Evolutionary conservation across 2,113 vertebrate genomes (phyloP).

Genomic region (Otis tarda): DNA sequence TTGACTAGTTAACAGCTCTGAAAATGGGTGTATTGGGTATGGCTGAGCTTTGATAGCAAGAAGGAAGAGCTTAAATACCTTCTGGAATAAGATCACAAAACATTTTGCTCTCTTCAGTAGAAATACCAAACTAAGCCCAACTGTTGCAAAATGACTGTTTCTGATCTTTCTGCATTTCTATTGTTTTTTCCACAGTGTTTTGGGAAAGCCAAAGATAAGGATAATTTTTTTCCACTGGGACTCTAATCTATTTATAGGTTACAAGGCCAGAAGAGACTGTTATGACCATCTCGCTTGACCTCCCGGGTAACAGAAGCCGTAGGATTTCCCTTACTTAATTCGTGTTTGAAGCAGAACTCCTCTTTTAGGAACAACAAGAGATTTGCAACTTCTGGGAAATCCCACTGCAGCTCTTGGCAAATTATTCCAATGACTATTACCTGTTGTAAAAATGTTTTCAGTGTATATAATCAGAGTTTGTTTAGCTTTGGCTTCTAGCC

Average conservation of each 20-base stretch:
- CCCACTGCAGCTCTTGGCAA: neutral
- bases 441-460: neutral
- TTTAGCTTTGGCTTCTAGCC: neutral
- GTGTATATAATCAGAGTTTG: neutral
- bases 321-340: neutral
- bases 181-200: constrained; percentile 11
- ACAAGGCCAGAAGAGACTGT: neutral
- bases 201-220: neutral
- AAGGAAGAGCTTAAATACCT: neutral
- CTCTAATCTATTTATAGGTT: neutral
- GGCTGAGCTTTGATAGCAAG: neutral
- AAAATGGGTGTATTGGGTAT: neutral
- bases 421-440: neutral
- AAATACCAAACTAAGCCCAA: neutral
- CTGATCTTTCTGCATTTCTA: neutral
- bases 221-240: neutral
- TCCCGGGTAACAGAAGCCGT: neutral
- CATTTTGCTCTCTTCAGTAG: neutral
- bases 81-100: neutral
- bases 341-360: neutral
- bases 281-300: neutral
- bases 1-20: neutral
- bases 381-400: neutral
- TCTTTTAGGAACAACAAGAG: neutral
- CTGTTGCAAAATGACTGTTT: neutral